Evolutionary conservation across 2,113 vertebrate genomes (phyloP).

Genomic region (Columba livia): DNA sequence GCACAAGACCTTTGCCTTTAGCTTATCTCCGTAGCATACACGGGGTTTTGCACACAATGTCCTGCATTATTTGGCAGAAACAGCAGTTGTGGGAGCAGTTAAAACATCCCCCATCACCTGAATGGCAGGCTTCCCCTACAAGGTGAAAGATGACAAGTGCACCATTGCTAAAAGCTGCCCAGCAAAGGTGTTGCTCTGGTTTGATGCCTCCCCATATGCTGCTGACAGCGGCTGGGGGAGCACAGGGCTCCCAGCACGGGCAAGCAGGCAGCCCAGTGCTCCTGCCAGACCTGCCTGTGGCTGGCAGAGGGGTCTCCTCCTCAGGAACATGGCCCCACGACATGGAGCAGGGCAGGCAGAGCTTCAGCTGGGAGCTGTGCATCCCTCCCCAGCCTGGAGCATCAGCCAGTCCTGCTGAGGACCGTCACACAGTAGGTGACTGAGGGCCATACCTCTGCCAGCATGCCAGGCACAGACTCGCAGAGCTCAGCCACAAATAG

Average conservation of each 20-base stretch:
- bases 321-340: background rate
- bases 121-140: background rate
- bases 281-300: background rate
- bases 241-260: accelerated
- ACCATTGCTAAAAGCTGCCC: background rate
- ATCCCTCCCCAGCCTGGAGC: background rate
- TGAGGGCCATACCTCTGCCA: accelerated
- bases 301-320: background rate
- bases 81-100: background rate
- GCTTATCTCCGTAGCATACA: background rate
- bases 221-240: accelerated
- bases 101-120: background rate
- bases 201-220: accelerated
- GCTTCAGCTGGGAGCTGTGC: background rate
- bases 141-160: accelerated
- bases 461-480: background rate
- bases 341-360: background rate
- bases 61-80: background rate
- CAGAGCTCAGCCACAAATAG: background rate
- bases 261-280: background rate
- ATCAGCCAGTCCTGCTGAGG: background rate
- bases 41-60: accelerated
- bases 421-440: background rate
- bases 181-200: background rate
- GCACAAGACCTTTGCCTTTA: background rate